Evolutionary conservation across 64 coral and sea anemone genomes (phyloP).

Genomic region (Dendronephthya gigantea): DNA sequence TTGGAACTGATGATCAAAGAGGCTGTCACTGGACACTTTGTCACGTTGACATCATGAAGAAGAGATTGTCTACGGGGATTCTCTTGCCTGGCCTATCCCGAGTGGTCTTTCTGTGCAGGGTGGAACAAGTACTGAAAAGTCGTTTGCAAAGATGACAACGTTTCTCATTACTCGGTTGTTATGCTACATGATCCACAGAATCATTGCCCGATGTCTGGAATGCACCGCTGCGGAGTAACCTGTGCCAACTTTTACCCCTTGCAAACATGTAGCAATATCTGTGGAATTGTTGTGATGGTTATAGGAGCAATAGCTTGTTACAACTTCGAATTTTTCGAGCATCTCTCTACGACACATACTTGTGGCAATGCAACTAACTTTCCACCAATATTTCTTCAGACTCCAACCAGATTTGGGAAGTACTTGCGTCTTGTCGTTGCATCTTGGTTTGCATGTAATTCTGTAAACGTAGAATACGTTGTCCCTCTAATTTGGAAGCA

Average conservation of each 20-base stretch:
- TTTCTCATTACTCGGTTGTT: background rate
- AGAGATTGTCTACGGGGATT: slow-evolving; percentile 22
- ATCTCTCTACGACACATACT: no score
- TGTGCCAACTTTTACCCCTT: slow-evolving; percentile 24
- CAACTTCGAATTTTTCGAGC: background rate
- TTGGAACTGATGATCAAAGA: slow-evolving; percentile 1
- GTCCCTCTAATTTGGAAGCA: background rate
- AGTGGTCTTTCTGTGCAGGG: background rate
- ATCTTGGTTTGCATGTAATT: slow-evolving; percentile 20
- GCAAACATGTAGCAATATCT: slow-evolving; percentile 22
- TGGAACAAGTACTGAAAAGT: background rate
- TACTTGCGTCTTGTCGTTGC: slow-evolving; percentile 16
- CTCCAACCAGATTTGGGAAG: slow-evolving; percentile 1
- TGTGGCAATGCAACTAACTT: background rate
- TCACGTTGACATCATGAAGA: background rate
- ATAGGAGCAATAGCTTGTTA: slow-evolving; percentile 31
- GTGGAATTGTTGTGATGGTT: slow-evolving; percentile 21
- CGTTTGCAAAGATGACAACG: background rate
- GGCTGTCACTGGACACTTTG: slow-evolving; percentile 32
- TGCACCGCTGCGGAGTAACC: background rate
- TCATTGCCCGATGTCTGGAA: background rate
- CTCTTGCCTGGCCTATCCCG: slow-evolving; percentile 17
- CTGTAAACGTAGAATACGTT: slow-evolving; percentile 25
- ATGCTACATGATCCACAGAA: background rate
- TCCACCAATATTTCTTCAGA: slow-evolving; percentile 29